Conservation (phyloP, 2,113 vertebrate genomes). For the Hypomesus transpacificus region DNA sequence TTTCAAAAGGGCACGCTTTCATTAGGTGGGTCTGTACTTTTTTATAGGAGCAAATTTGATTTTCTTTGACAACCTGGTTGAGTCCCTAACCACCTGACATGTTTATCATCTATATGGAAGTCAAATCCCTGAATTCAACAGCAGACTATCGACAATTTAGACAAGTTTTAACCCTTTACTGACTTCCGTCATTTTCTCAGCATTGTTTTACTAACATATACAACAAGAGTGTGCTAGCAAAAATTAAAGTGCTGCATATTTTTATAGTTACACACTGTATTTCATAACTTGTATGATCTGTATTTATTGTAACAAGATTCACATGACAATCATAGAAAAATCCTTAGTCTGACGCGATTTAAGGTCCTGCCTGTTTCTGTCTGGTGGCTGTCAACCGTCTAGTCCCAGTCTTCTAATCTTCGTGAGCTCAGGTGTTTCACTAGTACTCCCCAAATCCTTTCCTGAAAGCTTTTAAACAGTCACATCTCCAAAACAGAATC, state of each 20-base stretch:
- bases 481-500: constrained; percentile 26
- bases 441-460: constrained; percentile 14
- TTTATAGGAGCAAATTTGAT: background rate
- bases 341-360: background rate
- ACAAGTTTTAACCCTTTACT: no score
- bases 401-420: constrained; percentile 19
- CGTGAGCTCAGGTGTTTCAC: constrained; percentile 23
- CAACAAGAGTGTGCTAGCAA: no score
- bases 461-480: constrained; percentile 35
- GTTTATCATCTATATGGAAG: no score
- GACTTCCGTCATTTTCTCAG: no score
- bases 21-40: constrained; percentile 13
- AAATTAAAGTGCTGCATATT: no score
- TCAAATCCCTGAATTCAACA: background rate
- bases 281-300: no score
- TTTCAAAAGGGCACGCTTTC: constrained; percentile 37
- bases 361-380: constrained; percentile 22
- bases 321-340: no score
- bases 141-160: background rate
- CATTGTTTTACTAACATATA: no score
- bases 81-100: background rate
- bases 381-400: constrained; percentile 25
- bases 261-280: no score
- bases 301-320: no score
- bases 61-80: background rate